A percentile compares a stretch with the other conserved stretches of the same genome.
Evolutionary conservation across 1,140 invertebrate species (phyloP).

Genomic region (Coptotermes formosanus): DNA sequence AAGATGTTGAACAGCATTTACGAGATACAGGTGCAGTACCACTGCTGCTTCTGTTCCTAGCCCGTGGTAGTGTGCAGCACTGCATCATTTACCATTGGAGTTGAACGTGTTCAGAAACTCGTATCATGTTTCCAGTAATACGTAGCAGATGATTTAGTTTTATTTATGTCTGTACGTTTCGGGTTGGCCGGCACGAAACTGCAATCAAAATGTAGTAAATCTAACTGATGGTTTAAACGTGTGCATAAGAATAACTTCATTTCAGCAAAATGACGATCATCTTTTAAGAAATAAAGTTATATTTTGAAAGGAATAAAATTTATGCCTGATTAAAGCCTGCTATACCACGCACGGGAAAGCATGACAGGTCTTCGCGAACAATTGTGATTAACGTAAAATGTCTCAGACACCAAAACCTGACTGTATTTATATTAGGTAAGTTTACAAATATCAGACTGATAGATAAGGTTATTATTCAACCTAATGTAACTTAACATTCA

Average conservation of each 20-base stretch:
- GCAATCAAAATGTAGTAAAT: background rate
- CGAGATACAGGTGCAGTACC: background rate
- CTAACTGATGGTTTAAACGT: background rate
- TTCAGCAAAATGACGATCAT: background rate
- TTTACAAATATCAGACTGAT: too few species aligned
- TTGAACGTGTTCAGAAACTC: conserved; percentile 6
- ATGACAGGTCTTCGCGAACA: too few species aligned
- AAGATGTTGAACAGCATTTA: background rate
- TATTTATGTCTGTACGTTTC: background rate
- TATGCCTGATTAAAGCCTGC: background rate
- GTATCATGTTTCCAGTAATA: background rate
- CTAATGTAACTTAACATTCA: too few species aligned
- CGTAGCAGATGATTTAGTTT: background rate
- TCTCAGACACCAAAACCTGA: too few species aligned
- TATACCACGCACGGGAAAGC: background rate
- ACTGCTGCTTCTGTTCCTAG: background rate
- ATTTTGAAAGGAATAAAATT: background rate
- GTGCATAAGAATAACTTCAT: background rate
- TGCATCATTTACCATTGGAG: background rate
- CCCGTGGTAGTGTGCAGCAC: background rate
- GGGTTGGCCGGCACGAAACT: background rate
- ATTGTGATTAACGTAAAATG: too few species aligned
- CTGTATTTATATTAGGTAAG: too few species aligned
- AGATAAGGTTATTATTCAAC: too few species aligned
- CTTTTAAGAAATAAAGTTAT: background rate